Conservation (phyloP, 2,888 invertebrate species). For the Cosmopolites sordidus region DNA sequence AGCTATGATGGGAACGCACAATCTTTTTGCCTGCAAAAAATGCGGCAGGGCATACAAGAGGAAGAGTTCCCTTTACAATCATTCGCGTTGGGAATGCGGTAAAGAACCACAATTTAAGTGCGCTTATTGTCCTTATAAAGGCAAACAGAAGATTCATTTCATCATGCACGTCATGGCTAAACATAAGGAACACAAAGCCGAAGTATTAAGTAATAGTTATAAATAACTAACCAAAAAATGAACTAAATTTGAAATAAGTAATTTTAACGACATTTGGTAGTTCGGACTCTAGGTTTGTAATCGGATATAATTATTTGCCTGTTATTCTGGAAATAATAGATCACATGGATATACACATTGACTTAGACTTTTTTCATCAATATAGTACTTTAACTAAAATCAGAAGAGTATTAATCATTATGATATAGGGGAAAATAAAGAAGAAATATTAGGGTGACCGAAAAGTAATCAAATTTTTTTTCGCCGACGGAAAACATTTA, state of each 20-base stretch:
- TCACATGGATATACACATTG: too few relatives aligned
- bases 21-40: conserved; percentile 24
- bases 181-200: conserved; percentile 38
- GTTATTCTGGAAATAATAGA: too few relatives aligned
- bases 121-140: conserved; percentile 26
- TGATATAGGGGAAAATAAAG: too few relatives aligned
- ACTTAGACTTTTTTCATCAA: too few relatives aligned
- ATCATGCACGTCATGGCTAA: conserved; percentile 28
- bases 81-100: conserved; percentile 35
- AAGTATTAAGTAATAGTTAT: conserved; percentile 27
- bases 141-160: conserved; percentile 26
- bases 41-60: conserved; percentile 32
- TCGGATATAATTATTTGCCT: too few relatives aligned
- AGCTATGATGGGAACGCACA: conserved; percentile 22
- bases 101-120: conserved; percentile 37
- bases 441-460: too few relatives aligned
- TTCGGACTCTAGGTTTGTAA: too few relatives aligned
- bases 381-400: too few relatives aligned
- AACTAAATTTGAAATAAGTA: background rate
- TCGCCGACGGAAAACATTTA: too few relatives aligned
- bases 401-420: too few relatives aligned
- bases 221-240: background rate
- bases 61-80: conserved; percentile 33
- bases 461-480: too few relatives aligned
- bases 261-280: too few relatives aligned